Conservation (phyloP, 2,113 vertebrate species). For the Cyprinodon brontotheroides region DNA sequence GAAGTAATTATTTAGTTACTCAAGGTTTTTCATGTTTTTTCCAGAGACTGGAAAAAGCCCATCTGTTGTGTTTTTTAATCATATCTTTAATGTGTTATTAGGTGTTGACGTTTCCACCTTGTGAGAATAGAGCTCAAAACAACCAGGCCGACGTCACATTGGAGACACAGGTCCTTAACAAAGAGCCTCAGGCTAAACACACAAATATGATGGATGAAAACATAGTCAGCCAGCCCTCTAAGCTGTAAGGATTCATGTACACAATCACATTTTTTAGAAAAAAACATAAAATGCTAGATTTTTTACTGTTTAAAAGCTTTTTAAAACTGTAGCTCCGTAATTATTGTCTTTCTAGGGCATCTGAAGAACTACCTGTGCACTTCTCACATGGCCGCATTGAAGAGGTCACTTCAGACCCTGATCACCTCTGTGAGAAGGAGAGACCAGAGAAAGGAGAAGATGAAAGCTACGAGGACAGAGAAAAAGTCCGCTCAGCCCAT, state of each 20-base stretch:
- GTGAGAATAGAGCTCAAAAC: slow-evolving; percentile 13
- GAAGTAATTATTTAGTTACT: no score
- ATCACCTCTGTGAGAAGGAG: slow-evolving; percentile 2
- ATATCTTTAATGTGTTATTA: slow-evolving; percentile 14
- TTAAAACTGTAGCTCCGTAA: neutral
- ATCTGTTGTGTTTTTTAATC: neutral
- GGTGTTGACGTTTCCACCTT: slow-evolving; percentile 15
- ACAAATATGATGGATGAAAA: neutral
- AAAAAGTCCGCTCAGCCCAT: slow-evolving; percentile 22
- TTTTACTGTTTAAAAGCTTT: neutral
- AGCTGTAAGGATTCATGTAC: slow-evolving; percentile 19
- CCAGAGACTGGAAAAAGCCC: no score
- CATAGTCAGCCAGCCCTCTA: slow-evolving; percentile 16
- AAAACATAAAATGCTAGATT: neutral
- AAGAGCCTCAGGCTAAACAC: slow-evolving; percentile 6
- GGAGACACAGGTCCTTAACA: neutral
- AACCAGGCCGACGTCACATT: slow-evolving; percentile 14
- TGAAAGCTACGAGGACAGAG: neutral
- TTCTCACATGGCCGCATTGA: slow-evolving; percentile 6
- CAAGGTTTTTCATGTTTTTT: no score
- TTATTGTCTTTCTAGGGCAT: neutral
- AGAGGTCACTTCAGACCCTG: slow-evolving; percentile 3
- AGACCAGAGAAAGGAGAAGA: neutral
- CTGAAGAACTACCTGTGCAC: slow-evolving; percentile 3
- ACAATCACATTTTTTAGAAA: neutral